These are phyloP conservation scores for Acanthosepion lycidas DNA, from an alignment of 2,888 invertebrate species.

Conservation along the genomic window DNA sequence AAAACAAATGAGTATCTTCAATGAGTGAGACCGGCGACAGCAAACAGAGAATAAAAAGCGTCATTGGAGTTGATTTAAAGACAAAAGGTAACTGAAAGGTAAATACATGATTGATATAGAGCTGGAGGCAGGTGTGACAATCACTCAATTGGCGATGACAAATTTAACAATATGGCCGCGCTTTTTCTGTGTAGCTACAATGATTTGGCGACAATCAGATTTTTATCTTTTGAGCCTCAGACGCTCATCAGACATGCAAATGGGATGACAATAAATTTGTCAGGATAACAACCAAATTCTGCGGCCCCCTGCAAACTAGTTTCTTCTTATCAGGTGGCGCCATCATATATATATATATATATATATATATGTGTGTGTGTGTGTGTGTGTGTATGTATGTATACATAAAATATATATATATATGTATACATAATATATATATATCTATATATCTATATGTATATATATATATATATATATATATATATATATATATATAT, in stretches of 20 bases:
- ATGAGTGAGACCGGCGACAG: no score
- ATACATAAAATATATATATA: not conserved
- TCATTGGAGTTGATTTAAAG: not conserved
- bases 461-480: not conserved
- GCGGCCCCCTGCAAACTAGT: no score
- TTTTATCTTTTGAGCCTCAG: not conserved
- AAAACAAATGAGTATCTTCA: no score
- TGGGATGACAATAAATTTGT: not conserved
- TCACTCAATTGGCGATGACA: not conserved
- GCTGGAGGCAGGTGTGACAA: not conserved
- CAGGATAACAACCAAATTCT: not conserved
- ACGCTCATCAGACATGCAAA: not conserved
- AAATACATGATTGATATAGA: not conserved
- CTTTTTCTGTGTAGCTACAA: not conserved
- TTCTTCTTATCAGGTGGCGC: no score
- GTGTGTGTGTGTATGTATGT: no score
- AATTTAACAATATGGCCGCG: not conserved
- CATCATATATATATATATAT: not conserved
- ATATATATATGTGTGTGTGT: not conserved
- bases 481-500: constrained; percentile 33
- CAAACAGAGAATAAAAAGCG: not conserved
- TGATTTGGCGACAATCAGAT: not conserved
- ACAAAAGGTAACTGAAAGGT: not conserved
- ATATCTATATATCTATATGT: not conserved
- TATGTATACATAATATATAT: not conserved